Percentiles rank a stretch among this genome's conserved stretches.
Conservation (phyloP, 2,113 vertebrate genomes). For the Colossoma macropomum region DNA sequence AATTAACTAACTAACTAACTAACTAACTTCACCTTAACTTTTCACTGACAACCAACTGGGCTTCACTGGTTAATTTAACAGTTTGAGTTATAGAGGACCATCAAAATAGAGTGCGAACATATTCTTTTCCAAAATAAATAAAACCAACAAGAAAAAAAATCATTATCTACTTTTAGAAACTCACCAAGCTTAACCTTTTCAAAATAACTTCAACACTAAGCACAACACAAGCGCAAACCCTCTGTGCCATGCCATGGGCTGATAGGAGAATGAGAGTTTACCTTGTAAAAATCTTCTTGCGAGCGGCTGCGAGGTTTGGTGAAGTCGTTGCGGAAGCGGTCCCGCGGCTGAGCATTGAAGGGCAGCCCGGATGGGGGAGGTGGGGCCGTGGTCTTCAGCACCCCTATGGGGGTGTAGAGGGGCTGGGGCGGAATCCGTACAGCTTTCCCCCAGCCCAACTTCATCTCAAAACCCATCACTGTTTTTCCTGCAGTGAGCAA, state of each 20-base stretch:
- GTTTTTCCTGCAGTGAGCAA: constrained; percentile 74
- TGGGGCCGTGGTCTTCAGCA: constrained; percentile 73
- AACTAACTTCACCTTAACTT: background rate
- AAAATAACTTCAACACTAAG: background rate
- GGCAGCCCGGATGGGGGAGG: constrained; percentile 82
- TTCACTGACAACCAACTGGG: too few relatives aligned
- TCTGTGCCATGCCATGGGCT: constrained; percentile 2
- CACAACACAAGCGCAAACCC: background rate
- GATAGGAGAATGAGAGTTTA: constrained; percentile 53
- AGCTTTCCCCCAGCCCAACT: constrained; percentile 83
- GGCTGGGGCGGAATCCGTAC: constrained; percentile 82
- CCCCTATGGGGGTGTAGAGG: constrained; percentile 79
- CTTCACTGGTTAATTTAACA: background rate
- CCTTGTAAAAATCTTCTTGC: constrained; percentile 80
- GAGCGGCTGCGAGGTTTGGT: constrained; percentile 76
- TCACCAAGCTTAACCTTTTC: background rate
- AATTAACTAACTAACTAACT: too few relatives aligned
- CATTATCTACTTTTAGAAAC: background rate
- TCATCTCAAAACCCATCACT: constrained; percentile 85
- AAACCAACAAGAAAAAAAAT: background rate
- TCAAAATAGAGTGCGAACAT: background rate
- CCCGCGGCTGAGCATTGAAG: constrained; percentile 82
- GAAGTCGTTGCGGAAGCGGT: constrained; percentile 82
- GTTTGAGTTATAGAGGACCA: background rate
- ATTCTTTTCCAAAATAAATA: background rate